Conservation (phyloP, 2,888 invertebrate species). For the Aphrophora alni region DNA sequence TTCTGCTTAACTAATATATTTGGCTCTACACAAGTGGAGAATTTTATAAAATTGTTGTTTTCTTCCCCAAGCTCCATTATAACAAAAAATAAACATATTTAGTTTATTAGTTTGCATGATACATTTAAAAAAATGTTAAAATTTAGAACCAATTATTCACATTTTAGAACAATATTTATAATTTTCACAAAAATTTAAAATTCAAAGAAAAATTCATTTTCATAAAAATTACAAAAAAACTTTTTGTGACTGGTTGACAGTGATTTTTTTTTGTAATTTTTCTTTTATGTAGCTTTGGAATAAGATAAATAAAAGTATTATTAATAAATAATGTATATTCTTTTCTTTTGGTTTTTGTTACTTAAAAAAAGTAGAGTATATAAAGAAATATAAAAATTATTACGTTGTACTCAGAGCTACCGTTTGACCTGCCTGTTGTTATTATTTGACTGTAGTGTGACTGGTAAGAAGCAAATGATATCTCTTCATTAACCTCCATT, state of each 20-base stretch:
- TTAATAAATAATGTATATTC: conserved; percentile 2
- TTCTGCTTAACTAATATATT: too few species aligned
- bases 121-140: too few species aligned
- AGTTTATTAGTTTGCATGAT: too few species aligned
- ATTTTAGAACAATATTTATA: too few species aligned
- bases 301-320: not conserved
- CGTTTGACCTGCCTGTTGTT: not conserved
- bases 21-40: too few species aligned
- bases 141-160: too few species aligned
- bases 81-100: too few species aligned
- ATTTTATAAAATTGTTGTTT: too few species aligned
- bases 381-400: not conserved
- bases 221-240: not conserved
- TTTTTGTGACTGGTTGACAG: not conserved
- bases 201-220: not conserved
- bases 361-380: not conserved
- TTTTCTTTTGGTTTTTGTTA: conserved; percentile 11
- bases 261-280: not conserved
- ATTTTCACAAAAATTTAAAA: not conserved
- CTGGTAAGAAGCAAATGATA: not conserved
- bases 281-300: not conserved
- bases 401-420: not conserved
- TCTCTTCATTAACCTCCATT: not conserved
- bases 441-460: not conserved
- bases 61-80: too few species aligned